Base-by-base conservation (phyloP, 2,888 invertebrate genomes). In the Flabesymbios commensalis region DNA sequence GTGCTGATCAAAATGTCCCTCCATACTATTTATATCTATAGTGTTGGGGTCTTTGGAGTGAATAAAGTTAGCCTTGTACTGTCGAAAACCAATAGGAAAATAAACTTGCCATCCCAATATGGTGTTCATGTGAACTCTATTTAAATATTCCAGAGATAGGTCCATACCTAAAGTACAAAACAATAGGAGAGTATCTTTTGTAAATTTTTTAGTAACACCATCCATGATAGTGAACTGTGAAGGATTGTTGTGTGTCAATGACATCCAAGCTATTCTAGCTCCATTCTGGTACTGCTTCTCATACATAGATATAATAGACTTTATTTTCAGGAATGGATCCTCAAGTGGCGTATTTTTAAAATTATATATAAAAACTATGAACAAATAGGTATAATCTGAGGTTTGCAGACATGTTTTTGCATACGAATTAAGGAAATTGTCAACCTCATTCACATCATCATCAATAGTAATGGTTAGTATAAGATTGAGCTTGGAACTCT, bases 71-170 rank as follows among this genome's bases (percentile, higher is more conserved):
- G 92, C 93, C 75, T 94, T 88, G 85, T 90, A 94, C 77, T 93
- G 91, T 74, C 90, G 87, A 84, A 95, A 98, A 24, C 92, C 92
- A 69, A 94, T 88, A n/a, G 96, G 93, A 75, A 90, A 89, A 85
- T 90, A 98, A 74, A 95, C 88, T 86, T 96, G 96, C 83, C 88
- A 90, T 69, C 90, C 90, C 70, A 86, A 84, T 67, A 98, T 93
- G 2, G 94, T 94, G 84, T 96, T 97, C 92, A 98, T 94, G 63
- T 96, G 88, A 14, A 94, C 91, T 76, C 96, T 86, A 78, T 98
- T 97, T 48, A 97, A 86, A 84, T 93, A 95, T 29, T 80, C 80
- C 0, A 70, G 65, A 1, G 75, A 71, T 29, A 80, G 66, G 39
- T 78, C 76, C 73, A 78, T 78, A 14, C 75, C 78, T 0, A 75